Evolutionary conservation across 2,797 vertebrate genomes (phyloP), one percentile per base, ranked within the genome.

Genomic region (Zenarchopterus dispar): DNA sequence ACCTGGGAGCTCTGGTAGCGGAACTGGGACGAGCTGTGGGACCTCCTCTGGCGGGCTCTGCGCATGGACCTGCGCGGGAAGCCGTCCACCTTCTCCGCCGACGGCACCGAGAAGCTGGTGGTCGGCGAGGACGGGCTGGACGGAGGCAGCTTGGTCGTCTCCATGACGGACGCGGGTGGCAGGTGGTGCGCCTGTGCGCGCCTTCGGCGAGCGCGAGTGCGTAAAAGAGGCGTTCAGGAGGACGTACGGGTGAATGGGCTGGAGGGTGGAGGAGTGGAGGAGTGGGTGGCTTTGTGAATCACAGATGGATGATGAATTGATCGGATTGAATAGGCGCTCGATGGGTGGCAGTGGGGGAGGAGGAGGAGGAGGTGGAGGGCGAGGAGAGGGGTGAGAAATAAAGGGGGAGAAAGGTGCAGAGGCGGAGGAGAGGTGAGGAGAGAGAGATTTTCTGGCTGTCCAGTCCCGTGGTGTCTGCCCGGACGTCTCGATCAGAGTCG

Each of bases 1-100:
- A 96, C 95, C 90, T 96, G 96, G 84, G 95, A 96, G 87, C 96
- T 97, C 93, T 97, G 96, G 87, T 97, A 97, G 67, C 96, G 95
- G 90, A 97, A 97, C 88, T 97, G 96, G 68, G 96, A 97, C 19
- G 96, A 97, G 80, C 96, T 96, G 83, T 97, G 96, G 51, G 96
- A 97, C 51, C 96, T 93, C 47, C 96, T 90, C 87, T 96, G 96
- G 28, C 96, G 93, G 72, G 96, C 95, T 50, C 96, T 90, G 71
- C 95, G 95, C 83, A 97, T 95, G 41, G 96, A 97, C n/a, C 96
- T 90, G 31, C 96, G 94, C 43, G 95, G 95, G 85, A 97, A 97
- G 67, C 96, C 96, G 1, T 97, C 96, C 86, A 97, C 96, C 77
- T 97, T 97, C 87, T 97, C 96, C 1, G 96, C 95, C 3, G 95